Evolutionary conservation across 2,113 vertebrate species (phyloP), one percentile per base, ranked within the genome.

Genomic region (Macroglossus sobrinus): DNA sequence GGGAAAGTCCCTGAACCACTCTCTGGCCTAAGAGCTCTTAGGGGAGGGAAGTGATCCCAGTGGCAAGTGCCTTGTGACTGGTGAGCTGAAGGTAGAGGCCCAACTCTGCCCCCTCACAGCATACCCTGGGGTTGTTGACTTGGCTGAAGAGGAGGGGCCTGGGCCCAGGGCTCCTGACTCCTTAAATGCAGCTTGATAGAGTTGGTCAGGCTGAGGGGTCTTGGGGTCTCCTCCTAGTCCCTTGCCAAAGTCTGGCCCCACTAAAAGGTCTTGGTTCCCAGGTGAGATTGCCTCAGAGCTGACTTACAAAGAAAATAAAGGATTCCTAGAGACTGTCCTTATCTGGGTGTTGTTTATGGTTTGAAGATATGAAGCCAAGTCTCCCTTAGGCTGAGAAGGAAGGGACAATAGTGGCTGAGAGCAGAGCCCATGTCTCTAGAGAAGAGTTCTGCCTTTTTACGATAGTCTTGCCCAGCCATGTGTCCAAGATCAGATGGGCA

Each of bases 1-100:
- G 40, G 93, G 78, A 91, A 97, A 96, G 80, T 90, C 78, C 92
- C 96, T 74, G 50, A 85, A 64, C 33, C 16, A 61, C 78, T 66
- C 18, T 96, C 45, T 26, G 74, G 55, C 88, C 30, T 82, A 50
- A 76, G 75, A 71, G n/a, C 87, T 94, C 43, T 74, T 10, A 40
- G 53, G 18, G 55, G 35, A 85, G 69, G 86, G 87, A 95, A 84
- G 75, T 92, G 64, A 81, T 92, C 69, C 45, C 26, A 76, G 80
- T 61, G 63, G 55, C 88, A 85, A 38, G 45, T 92, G 59, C 90
- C 90, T 94, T 71, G 59, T 87, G 96, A 96, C 64, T 59, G 19
- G 21, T 33, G 50, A 74, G 11, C 76, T 96, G 35, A 93, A 87
- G 59, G 55, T 78, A 61, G n/a, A 38, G 43, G 22, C 72, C 28